Conservation (phyloP, 92 coral and sea anemone genomes). For the Palythoa grandis region DNA sequence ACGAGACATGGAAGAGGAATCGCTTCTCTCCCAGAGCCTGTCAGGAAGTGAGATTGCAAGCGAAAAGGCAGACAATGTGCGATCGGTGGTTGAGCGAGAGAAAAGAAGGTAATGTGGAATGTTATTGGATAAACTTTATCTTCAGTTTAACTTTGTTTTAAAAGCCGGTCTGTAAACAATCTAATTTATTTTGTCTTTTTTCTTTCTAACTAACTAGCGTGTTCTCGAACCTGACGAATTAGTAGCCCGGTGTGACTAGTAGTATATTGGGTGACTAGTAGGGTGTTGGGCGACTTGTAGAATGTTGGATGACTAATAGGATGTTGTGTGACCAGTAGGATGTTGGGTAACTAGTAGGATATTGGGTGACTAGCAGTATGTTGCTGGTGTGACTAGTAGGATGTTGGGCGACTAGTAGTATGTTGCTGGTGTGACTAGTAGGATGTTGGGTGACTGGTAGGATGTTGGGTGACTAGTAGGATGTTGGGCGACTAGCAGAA, state of each 20-base stretch:
- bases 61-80: slow-evolving; percentile 39
- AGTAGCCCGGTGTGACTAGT: too few species aligned
- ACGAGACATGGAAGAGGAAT: slow-evolving; percentile 87
- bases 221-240: too few species aligned
- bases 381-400: too few species aligned
- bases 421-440: neutral
- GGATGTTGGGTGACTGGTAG: too few species aligned
- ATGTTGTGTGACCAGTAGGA: neutral
- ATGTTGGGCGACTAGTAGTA: too few species aligned
- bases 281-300: neutral
- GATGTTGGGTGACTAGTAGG: neutral
- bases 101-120: slow-evolving; percentile 54
- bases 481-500: neutral
- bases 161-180: neutral
- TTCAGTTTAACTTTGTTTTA: neutral
- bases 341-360: neutral
- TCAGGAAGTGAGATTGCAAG: slow-evolving; percentile 69
- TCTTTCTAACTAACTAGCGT: too few species aligned
- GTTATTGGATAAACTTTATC: neutral
- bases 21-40: slow-evolving; percentile 80
- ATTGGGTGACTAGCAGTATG: neutral
- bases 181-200: too few species aligned
- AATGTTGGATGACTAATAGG: too few species aligned
- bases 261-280: too few species aligned
- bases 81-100: slow-evolving; percentile 70